phyloP scores from a whole-genome alignment of 2,113 vertebrate genomes.

The Amphiprion percula region DNA sequence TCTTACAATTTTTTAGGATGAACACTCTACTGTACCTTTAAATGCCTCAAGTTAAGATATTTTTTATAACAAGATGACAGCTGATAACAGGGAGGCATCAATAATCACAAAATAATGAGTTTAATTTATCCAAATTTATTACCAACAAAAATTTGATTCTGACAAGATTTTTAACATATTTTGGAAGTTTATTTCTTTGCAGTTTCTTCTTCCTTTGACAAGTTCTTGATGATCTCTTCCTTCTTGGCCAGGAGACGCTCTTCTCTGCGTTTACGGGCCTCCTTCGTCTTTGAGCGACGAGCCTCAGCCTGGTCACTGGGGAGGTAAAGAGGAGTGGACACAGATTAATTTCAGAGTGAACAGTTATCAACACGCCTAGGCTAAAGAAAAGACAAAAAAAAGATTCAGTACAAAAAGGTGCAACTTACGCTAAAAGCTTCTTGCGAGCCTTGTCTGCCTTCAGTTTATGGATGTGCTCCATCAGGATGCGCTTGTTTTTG shows the following conservation, averaged over 20 bases:
- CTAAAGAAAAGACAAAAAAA: not conserved
- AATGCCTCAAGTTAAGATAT: not conserved
- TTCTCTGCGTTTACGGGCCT: conserved; percentile 95
- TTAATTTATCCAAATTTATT: conserved; percentile 69
- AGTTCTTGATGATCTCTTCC: conserved; percentile 95
- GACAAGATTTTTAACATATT: conserved; percentile 1
- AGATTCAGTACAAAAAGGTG: not conserved
- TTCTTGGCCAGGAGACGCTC: conserved; percentile 96
- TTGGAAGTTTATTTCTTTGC: conserved; percentile 87
- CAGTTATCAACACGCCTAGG: not conserved
- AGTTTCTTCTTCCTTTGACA: conserved; percentile 95
- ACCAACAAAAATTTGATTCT: conserved; percentile 42
- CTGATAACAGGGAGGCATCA: not conserved
- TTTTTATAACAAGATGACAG: not conserved
- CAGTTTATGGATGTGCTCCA: conserved; percentile 99
- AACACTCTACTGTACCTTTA: too few relatives aligned
- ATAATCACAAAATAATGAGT: not conserved
- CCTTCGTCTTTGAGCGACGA: conserved; percentile 95
- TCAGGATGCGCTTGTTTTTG: conserved; percentile 97
- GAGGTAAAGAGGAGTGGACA: not conserved
- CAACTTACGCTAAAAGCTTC: conserved; percentile 95
- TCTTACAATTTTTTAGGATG: not conserved
- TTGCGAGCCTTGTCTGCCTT: conserved; percentile 98
- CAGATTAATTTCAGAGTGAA: not conserved
- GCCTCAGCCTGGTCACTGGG: conserved; percentile 95